phyloP scores from a whole-genome alignment of 2,797 vertebrate species.

The Tragelaphus oryx region DNA sequence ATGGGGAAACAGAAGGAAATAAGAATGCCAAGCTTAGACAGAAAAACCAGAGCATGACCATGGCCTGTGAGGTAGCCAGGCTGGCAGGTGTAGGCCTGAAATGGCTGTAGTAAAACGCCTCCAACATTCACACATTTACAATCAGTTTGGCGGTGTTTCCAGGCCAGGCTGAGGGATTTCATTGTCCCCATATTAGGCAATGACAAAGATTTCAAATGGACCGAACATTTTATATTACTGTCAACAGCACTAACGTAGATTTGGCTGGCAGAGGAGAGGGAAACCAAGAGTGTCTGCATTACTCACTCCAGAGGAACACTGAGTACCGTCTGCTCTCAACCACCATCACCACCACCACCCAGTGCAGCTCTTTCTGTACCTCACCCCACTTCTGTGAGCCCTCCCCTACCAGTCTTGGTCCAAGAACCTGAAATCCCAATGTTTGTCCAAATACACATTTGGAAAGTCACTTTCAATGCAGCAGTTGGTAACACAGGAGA shows the following conservation, averaged over 20 bases:
- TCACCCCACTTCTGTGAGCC: not conserved
- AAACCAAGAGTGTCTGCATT: not conserved
- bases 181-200: slow-evolving; percentile 28
- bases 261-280: not conserved
- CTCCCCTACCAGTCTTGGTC: not conserved
- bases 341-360: not conserved
- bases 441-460: not conserved
- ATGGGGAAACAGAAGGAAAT: not conserved
- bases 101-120: not conserved
- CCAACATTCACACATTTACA: not conserved
- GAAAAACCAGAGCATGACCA: not conserved
- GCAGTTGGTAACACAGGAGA: not conserved
- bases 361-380: not conserved
- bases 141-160: not conserved
- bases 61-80: not conserved
- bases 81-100: slow-evolving; percentile 3
- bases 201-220: slow-evolving; percentile 40
- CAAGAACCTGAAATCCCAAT: not conserved
- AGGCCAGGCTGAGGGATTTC: not conserved
- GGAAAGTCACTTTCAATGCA: slow-evolving; percentile 21
- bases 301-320: slow-evolving; percentile 17
- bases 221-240: slow-evolving; percentile 22
- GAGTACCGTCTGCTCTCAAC: slow-evolving; percentile 22
- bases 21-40: not conserved
- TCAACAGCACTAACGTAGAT: not conserved